Evolutionary conservation across 2,113 vertebrate genomes (phyloP).

Genomic region (Myiopsitta monachus): DNA sequence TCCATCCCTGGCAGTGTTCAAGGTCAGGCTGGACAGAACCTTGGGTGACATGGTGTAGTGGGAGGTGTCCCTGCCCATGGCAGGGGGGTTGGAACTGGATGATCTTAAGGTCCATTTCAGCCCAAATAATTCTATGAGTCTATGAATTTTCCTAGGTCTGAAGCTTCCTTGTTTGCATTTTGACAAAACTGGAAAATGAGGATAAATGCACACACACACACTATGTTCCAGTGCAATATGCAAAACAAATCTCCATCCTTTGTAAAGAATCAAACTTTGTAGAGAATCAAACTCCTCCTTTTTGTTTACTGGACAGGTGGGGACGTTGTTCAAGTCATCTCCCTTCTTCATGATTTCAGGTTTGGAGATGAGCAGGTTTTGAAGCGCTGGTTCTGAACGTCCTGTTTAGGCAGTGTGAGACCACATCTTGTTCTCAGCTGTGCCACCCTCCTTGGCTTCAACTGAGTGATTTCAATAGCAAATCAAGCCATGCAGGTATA

Average conservation of each 20-base stretch:
- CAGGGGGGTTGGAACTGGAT: not conserved
- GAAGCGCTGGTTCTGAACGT: not conserved
- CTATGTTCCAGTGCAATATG: not conserved
- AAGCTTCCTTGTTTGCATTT: not conserved
- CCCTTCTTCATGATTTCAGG: not conserved
- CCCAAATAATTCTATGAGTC: not conserved
- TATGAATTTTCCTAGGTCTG: not conserved
- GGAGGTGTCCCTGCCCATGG: not conserved
- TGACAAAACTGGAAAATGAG: not conserved
- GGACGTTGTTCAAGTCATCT: not conserved
- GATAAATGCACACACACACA: not conserved
- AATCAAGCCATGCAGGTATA: not conserved
- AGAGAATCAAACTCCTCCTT: not conserved
- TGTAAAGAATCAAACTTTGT: not conserved
- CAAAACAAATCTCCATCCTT: not conserved
- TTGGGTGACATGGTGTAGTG: not conserved
- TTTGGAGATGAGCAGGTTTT: not conserved
- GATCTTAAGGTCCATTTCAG: not conserved
- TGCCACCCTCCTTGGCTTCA: not conserved
- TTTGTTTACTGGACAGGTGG: rapidly evolving
- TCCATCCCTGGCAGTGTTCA: not conserved
- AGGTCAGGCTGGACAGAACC: not conserved
- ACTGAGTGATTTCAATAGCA: not conserved
- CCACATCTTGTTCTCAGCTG: not conserved
- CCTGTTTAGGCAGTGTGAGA: not conserved